A percentile compares a stretch with the other conserved stretches of the same genome.
Evolutionary conservation across 2,113 vertebrate genomes (phyloP).

Genomic region (Gallinago paraguaiae): DNA sequence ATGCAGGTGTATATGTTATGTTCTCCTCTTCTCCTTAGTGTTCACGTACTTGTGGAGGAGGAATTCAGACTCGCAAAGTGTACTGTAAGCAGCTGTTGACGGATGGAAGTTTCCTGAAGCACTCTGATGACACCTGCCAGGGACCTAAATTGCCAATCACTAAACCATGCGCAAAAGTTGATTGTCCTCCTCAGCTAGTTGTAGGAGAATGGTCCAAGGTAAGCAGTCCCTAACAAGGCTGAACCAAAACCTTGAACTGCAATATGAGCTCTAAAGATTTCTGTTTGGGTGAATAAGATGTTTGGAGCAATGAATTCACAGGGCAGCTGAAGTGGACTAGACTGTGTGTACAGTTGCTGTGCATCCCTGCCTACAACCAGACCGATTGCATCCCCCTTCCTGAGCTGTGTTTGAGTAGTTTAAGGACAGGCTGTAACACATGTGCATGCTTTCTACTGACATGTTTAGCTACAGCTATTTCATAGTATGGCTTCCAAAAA

Average conservation of each 20-base stretch:
- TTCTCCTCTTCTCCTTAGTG: constrained; percentile 75
- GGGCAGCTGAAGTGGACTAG: background rate
- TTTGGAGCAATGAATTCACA: background rate
- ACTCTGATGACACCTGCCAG: constrained; percentile 77
- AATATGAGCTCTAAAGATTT: background rate
- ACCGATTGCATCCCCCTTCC: background rate
- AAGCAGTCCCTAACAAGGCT: background rate
- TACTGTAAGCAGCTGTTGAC: constrained; percentile 88
- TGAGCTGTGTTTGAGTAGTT: background rate
- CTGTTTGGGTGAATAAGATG: background rate
- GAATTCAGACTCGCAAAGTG: constrained; percentile 82
- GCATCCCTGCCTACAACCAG: background rate
- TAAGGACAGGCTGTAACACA: background rate
- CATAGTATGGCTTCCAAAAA: background rate
- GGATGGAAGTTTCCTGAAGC: constrained; percentile 82
- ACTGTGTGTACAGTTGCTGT: background rate
- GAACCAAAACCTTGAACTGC: background rate
- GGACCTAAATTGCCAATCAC: constrained; percentile 69
- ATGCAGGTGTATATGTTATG: background rate
- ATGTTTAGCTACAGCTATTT: background rate
- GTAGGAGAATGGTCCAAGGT: constrained; percentile 89
- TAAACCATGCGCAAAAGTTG: constrained; percentile 79
- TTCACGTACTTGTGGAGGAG: constrained; percentile 86
- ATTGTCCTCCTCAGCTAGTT: constrained; percentile 81
- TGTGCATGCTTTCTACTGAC: background rate